Evolutionary conservation across 2,113 vertebrate species (phyloP).

Genomic region (Hydrochoerus hydrochaeris): DNA sequence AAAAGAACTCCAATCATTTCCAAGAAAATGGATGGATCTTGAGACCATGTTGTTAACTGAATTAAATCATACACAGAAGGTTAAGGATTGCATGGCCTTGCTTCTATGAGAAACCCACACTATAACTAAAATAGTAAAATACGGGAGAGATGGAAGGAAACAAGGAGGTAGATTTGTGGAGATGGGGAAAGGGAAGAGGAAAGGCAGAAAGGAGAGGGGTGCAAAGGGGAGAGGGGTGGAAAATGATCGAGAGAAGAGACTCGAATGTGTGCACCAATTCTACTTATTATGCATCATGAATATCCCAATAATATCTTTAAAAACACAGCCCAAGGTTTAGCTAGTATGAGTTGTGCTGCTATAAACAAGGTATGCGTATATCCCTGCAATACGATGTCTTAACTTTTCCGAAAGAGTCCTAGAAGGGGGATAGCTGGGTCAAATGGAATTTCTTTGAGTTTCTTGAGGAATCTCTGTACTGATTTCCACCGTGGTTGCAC

Average conservation of each 20-base stretch:
- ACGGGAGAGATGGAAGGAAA: background rate
- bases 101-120: background rate
- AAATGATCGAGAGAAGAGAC: background rate
- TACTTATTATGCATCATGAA: background rate
- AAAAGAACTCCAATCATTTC: background rate
- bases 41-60: background rate
- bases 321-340: background rate
- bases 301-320: background rate
- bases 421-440: background rate
- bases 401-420: background rate
- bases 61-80: background rate
- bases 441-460: background rate
- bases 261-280: background rate
- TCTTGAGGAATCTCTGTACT: background rate
- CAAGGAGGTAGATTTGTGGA: background rate
- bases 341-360: background rate
- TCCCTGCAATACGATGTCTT: background rate
- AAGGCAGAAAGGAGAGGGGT: background rate
- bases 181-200: background rate
- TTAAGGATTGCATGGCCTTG: background rate
- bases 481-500: background rate
- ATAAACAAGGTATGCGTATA: background rate
- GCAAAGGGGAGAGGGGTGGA: background rate
- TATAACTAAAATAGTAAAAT: background rate
- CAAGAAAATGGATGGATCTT: background rate